Percentiles rank a stretch among this genome's conserved stretches.
Evolutionary conservation across 2,113 vertebrate genomes (phyloP).

Genomic region (Otolemur garnettii): DNA sequence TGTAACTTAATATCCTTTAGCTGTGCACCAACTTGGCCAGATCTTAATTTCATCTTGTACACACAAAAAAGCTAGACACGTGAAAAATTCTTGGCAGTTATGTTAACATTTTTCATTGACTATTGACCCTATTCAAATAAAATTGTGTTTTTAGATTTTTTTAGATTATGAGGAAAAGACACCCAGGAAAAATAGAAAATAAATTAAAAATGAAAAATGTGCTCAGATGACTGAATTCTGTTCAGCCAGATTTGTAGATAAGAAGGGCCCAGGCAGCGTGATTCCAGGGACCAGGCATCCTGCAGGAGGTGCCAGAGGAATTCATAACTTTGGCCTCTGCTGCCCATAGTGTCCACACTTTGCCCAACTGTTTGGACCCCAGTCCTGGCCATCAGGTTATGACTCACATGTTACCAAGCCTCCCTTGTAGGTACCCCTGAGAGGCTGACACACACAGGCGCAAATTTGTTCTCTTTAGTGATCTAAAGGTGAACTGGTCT

Average conservation of each 20-base stretch:
- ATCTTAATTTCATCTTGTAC: constrained; percentile 5
- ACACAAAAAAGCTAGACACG: background rate
- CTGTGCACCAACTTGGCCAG: background rate
- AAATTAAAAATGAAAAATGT: constrained; percentile 41
- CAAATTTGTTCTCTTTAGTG: background rate
- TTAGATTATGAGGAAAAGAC: constrained; percentile 23
- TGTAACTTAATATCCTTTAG: constrained; percentile 18
- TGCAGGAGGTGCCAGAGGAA: background rate
- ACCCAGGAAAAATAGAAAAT: constrained; percentile 14
- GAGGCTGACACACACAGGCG: background rate
- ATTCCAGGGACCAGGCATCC: background rate
- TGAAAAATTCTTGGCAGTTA: constrained; percentile 44
- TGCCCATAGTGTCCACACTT: background rate
- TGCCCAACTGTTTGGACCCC: background rate
- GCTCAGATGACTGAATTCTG: background rate
- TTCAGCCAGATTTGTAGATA: background rate
- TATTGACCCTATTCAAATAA: constrained; percentile 37
- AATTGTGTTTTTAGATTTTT: constrained; percentile 55
- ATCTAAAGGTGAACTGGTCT: background rate
- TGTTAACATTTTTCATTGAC: constrained; percentile 52
- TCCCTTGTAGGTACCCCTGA: background rate
- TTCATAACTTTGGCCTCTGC: background rate
- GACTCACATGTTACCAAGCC: background rate
- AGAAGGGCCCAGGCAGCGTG: background rate
- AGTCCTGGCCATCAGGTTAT: background rate